A percentile compares a stretch with the other conserved stretches of the same genome.
These are phyloP conservation scores for Lepus americanus DNA, from an alignment of 2,113 vertebrate species.

Conservation along the genomic window DNA sequence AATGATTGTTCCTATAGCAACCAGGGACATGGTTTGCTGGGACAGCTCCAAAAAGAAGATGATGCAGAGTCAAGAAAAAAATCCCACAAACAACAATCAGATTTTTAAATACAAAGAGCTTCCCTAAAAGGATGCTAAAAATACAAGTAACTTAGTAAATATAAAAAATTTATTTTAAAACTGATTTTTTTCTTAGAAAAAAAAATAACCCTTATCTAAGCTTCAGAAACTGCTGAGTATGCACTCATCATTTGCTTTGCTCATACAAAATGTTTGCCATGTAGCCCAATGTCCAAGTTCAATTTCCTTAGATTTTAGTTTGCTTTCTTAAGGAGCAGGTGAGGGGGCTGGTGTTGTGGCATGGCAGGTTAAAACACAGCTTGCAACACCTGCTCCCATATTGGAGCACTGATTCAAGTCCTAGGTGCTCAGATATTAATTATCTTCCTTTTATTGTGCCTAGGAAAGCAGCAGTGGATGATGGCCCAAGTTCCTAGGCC, in stretches of 20 bases:
- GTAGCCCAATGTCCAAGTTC: background rate
- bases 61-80: background rate
- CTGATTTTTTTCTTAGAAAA: background rate
- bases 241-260: background rate
- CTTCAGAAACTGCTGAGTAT: conserved; percentile 1
- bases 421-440: too few relatives aligned
- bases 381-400: too few relatives aligned
- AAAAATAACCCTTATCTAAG: too few relatives aligned
- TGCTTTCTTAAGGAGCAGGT: background rate
- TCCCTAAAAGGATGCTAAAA: conserved; percentile 7
- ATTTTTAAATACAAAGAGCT: background rate
- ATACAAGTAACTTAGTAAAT: background rate
- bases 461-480: too few relatives aligned
- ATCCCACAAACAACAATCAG: background rate
- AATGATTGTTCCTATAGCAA: background rate
- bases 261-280: background rate
- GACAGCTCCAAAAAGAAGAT: background rate
- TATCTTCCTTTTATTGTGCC: too few relatives aligned
- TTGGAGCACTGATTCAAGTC: too few relatives aligned
- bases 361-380: too few relatives aligned
- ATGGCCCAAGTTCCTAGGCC: too few relatives aligned
- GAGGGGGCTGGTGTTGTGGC: too few relatives aligned
- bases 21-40: background rate
- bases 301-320: conserved; percentile 12
- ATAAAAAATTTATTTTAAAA: background rate